Base-by-base conservation (phyloP, 2,888 invertebrate species). In the Halictus ligatus region DNA sequence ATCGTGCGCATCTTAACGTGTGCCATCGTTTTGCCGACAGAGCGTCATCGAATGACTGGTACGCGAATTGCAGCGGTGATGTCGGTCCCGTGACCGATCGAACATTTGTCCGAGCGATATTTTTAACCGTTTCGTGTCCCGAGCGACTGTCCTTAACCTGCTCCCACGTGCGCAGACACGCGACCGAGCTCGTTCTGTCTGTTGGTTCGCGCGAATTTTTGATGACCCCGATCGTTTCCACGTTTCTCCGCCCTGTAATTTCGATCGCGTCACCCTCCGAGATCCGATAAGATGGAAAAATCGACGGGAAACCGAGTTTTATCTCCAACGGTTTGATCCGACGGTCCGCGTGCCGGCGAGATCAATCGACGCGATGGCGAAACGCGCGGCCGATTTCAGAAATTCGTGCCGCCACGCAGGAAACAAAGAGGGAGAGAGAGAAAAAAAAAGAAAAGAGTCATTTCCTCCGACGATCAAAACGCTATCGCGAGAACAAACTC, bases 111-210 rank as follows among this genome's bases (percentile, higher is more conserved):
- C 67, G 35, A 46, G 54, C 71, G 79, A 86, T 87, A 87, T 86
- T 87, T 86, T 87, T 87, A 87, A 87, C 86, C 50, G 77, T 80
- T 86, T 80, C 86, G 79, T 85, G 86, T 79, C 58, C 78, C 78
- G 73, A 78, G 50, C 58, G 82, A 76, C 86, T 88, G 85, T 83
- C 85, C 85, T 88, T 88, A 84, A 84, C 84, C 87, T 81, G 77
- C 81, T 81, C 85, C 74, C 75, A 75, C 86, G 77, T 75, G 72
- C 72, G 35, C 7, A 78, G 78, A 78, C 85, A 78, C 84, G 85
- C 80, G 75, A 85, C 78, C 25, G 74, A 46, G 35, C 54, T 48
- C 73, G 78, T 48, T 73, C 81, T 67, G 76, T 86, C 72, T 60
- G 43, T 64, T 60, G 40, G 54, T 74, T 67, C 46, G 48, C 60